A percentile compares a stretch with the other conserved stretches of the same genome.
phyloP scores from a whole-genome alignment of 2,888 invertebrate genomes.

The Lasioglossum leucozonium region DNA sequence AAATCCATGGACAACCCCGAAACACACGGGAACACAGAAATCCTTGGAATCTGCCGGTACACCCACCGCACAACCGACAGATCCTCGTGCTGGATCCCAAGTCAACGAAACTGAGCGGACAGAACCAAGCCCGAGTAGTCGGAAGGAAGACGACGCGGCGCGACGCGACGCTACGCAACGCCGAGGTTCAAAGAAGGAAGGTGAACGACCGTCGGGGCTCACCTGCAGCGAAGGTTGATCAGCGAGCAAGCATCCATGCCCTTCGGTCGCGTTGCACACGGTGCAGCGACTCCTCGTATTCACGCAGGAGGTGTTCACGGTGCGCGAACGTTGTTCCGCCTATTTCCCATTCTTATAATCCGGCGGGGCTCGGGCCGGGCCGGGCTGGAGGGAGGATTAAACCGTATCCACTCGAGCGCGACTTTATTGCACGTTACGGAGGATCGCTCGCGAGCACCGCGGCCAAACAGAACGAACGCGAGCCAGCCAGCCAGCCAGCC shows the following conservation, averaged over 20 bases:
- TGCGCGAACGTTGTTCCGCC: not conserved
- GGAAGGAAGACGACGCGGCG: no score
- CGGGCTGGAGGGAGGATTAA: not conserved
- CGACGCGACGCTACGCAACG: no score
- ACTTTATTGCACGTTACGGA: not conserved
- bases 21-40: not conserved
- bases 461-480: conserved; percentile 19
- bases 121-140: no score
- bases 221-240: not conserved
- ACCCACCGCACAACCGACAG: not conserved
- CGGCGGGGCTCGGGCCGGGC: not conserved
- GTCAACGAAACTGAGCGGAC: not conserved
- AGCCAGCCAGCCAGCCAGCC: no score
- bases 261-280: not conserved
- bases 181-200: not conserved
- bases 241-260: not conserved
- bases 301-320: no score
- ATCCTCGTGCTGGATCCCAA: not conserved
- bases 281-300: no score
- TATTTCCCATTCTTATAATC: not conserved
- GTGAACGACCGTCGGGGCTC: not conserved
- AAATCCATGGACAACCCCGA: not conserved
- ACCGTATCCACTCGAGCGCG: not conserved
- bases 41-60: not conserved
- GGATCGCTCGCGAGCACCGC: not conserved